Evolutionary conservation across 2,888 invertebrate genomes (phyloP), one percentile per base, ranked within the genome.

Genomic region (Biston betularia): DNA sequence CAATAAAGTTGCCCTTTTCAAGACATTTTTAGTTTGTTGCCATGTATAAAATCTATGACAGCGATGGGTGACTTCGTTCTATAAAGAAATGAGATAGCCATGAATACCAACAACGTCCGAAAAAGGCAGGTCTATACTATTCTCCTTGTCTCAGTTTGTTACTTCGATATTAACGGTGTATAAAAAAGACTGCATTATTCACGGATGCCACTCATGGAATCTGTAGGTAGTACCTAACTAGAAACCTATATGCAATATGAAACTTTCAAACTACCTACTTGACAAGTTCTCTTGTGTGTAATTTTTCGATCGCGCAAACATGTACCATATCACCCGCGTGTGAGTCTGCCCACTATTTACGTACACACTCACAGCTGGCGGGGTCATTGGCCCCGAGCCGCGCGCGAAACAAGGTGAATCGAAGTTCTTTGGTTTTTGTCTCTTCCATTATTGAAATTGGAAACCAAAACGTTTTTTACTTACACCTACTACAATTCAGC

Each of bases 341-440:
- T 79, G 79, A 75, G 77, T 81, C 71, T 74, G 71, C 69, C 73
- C 78, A 83, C 82, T 53, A 87, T 88, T 88, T 88, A 85, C 83
- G 83, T 80, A 82, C 66, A 65, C 69, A 70, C 69, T 64, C 81
- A 88, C 92, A 92, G 92, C 92, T 92, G 92, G 86, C 66, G 78
- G 79, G 92, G 91, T 91, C 89, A 83, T 77, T 88, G 89, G 77
- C 86, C 90, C 78, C 85, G 84, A 79, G 78, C 76, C 79, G 69
- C 83, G 86, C 88, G 86, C 88, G 85, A 90, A 92, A 90, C 89
- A 90, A 92, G 90, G 92, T 92, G 89, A 92, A 89, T 88, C 85
- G 88, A 81, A 81, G 81, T 79, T 78, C 77, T 77, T 74, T 71
- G 83, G 79, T 86, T 88, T 89, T 89, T 88, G 85, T 86, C 80